Conservation (phyloP, 2,888 invertebrate genomes). For the Rhaphigaster nebulosa region DNA sequence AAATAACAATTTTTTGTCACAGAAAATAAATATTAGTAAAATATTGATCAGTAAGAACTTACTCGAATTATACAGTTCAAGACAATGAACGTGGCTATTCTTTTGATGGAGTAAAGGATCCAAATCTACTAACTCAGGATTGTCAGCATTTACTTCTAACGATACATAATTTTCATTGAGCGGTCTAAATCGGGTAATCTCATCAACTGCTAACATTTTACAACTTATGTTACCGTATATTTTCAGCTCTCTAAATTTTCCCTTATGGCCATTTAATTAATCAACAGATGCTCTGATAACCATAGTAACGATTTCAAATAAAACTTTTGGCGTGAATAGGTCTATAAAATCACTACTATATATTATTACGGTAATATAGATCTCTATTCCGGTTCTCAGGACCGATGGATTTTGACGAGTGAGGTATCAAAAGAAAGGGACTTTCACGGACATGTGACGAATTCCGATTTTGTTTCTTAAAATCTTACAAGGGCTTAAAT, state of each 20-base stretch:
- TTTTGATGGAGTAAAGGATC: background rate
- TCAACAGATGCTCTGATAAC: background rate
- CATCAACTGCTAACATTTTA: background rate
- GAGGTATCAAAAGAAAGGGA: too few relatives aligned
- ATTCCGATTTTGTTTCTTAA: too few relatives aligned
- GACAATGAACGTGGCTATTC: background rate
- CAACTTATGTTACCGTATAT: background rate
- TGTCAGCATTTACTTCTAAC: background rate
- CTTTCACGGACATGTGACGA: too few relatives aligned
- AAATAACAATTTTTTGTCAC: too few relatives aligned
- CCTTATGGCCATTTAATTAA: too few relatives aligned
- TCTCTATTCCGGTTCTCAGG: too few relatives aligned
- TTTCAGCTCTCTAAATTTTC: background rate
- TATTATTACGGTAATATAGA: too few relatives aligned
- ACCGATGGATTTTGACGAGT: too few relatives aligned
- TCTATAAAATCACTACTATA: too few relatives aligned
- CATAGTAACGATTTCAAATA: background rate
- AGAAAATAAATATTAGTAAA: background rate
- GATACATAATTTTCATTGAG: conserved; percentile 8
- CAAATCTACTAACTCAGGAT: background rate
- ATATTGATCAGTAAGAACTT: background rate
- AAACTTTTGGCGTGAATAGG: background rate
- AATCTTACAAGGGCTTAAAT: too few relatives aligned
- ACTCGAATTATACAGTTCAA: conserved; percentile 18
- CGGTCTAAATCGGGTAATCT: background rate